Base-by-base conservation (phyloP, 2,113 vertebrate species). In the Cromileptes altivelis region DNA sequence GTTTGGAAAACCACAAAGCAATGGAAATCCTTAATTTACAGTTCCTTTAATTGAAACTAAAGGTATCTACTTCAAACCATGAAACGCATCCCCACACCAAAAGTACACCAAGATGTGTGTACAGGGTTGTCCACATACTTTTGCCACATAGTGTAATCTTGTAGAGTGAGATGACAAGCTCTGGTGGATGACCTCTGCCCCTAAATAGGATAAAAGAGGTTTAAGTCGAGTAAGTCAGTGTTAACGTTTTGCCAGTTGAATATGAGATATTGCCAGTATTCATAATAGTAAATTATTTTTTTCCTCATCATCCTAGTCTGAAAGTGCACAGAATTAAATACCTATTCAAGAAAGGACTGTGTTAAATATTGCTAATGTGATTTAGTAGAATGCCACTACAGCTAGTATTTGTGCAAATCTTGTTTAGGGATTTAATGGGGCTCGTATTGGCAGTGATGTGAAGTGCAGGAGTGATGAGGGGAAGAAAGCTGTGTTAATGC, bases 401-500 rank as follows among this genome's bases (percentile, higher is more conserved):
- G 83, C 70, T 30, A 33, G n/a, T 56, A 69, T 86, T 61, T 1
- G 49, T 74, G 65, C 25, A 77, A 61, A 83, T 85, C 80, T 69
- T 85, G 78, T 86, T 85, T 64, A 21, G 75, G 69, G 81, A 81
- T 78, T 86, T 88, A 83, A 86, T 70, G 57, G 57, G 10, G 19
- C 76, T 57, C 47, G 74, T 61, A 68, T 76, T 87, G 87, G 69
- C 75, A 78, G 52, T 88, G 70, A 87, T 91, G 84, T 53, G 50
- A 87, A 74, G 71, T 86, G 53, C 80, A 74, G 58, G 55, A 80
- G 78, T 56, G 68, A 69, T 80, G 85, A 76, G 64, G 73, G 65
- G 78, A 82, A 62, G 81, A 78, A 83, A 73, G 69, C 75, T 58
- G 58, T 68, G 73, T 88, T 94, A 92, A 94, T 89, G 74, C 71